Evolutionary conservation across 2,888 invertebrate species (phyloP).

Genomic region (Nowickia ferox): DNA sequence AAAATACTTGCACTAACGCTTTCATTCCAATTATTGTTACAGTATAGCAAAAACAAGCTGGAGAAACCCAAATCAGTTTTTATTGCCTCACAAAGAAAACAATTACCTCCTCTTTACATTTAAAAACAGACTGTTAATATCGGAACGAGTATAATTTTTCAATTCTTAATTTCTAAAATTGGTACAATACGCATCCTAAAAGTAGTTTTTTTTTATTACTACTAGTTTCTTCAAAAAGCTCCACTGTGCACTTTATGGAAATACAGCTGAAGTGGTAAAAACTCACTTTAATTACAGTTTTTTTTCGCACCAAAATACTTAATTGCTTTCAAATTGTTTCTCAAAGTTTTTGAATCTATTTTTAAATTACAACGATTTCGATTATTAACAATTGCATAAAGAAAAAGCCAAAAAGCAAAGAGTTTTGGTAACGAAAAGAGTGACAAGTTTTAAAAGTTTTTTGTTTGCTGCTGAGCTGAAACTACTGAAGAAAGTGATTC

Average conservation of each 20-base stretch:
- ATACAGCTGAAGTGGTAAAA: constrained; percentile 4
- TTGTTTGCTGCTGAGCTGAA: background rate
- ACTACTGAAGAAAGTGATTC: background rate
- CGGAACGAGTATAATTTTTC: too few species aligned
- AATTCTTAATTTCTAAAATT: too few species aligned
- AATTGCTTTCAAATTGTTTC: constrained; percentile 20
- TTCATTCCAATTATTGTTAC: too few species aligned
- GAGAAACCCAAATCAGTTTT: too few species aligned
- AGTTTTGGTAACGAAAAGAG: background rate
- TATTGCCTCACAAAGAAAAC: too few species aligned
- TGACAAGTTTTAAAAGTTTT: background rate
- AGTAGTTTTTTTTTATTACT: too few species aligned
- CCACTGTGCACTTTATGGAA: background rate
- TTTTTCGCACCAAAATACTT: background rate
- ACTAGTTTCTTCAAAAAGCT: too few species aligned
- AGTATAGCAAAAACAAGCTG: too few species aligned
- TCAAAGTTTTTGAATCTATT: constrained; percentile 19
- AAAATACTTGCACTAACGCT: too few species aligned
- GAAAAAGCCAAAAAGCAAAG: background rate
- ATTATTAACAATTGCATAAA: constrained; percentile 12
- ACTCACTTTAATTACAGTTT: background rate
- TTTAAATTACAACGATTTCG: constrained; percentile 22
- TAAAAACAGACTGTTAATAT: too few species aligned
- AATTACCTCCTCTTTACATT: too few species aligned
- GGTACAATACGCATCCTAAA: too few species aligned